phyloP scores from a whole-genome alignment of 2,797 vertebrate species.

The Heliangelus exortis region DNA sequence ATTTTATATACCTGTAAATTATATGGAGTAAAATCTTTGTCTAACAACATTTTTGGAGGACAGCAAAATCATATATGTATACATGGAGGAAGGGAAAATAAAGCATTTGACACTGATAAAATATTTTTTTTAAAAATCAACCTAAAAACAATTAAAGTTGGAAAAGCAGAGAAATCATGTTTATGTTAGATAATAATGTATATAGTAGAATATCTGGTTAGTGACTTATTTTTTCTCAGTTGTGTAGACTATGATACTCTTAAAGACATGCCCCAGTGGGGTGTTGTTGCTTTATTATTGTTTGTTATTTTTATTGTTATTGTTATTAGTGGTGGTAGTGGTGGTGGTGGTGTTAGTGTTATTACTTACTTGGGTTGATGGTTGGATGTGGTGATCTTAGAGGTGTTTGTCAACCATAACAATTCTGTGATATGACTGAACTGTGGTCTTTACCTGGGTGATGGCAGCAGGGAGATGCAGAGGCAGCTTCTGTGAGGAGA shows the following conservation, averaged over 20 bases:
- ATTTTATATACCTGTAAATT: not conserved
- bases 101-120: fast-evolving
- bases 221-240: not conserved
- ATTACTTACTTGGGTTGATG: too few species aligned
- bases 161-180: not conserved
- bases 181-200: not conserved
- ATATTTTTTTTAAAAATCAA: not conserved
- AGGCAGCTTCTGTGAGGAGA: not conserved
- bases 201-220: not conserved
- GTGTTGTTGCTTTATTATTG: too few species aligned
- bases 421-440: too few species aligned
- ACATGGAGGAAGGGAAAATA: not conserved
- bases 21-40: not conserved
- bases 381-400: too few species aligned
- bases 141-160: fast-evolving
- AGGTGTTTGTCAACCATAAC: too few species aligned
- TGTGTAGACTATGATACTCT: not conserved
- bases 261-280: not conserved
- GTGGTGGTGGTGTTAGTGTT: too few species aligned
- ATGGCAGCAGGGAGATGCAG: not conserved
- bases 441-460: too few species aligned
- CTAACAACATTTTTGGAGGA: not conserved
- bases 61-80: not conserved
- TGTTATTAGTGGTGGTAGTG: too few species aligned
- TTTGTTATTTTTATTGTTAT: too few species aligned